Evolutionary conservation across 2,888 invertebrate species (phyloP).

Genomic region (Helobdella robusta): DNA sequence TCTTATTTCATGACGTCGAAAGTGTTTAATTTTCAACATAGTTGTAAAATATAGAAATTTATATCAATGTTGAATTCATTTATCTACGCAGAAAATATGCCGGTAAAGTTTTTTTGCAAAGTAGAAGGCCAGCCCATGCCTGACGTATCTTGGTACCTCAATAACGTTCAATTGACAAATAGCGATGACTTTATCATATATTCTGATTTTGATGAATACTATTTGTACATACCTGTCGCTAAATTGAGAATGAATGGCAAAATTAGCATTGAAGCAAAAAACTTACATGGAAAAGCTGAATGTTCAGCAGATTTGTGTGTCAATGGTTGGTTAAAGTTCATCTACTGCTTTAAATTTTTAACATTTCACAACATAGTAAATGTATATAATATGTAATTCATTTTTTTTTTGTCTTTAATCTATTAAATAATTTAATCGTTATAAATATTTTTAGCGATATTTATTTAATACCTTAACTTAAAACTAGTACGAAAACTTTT

Average conservation of each 20-base stretch:
- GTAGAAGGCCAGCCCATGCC: conserved; percentile 65
- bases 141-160: conserved; percentile 64
- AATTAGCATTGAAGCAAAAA: conserved; percentile 85
- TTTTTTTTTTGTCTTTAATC: neutral
- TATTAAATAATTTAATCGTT: neutral
- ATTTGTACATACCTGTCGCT: conserved; percentile 68
- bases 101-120: conserved; percentile 58
- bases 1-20: neutral
- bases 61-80: no score
- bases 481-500: neutral
- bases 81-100: conserved; percentile 38
- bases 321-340: conserved; percentile 23
- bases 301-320: conserved; percentile 64
- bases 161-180: conserved; percentile 32
- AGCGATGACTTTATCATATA: conserved; percentile 26
- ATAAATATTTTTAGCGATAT: neutral
- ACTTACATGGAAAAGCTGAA: conserved; percentile 74
- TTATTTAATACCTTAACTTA: neutral
- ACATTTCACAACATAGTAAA: no score
- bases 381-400: neutral
- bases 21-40: neutral
- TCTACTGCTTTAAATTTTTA: neutral
- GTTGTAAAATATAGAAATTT: neutral
- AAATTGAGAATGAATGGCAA: conserved; percentile 68
- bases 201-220: conserved; percentile 28